A percentile compares a stretch with the other conserved stretches of the same genome.
These are phyloP conservation scores for Muscidifurax raptorellus DNA, from an alignment of 1,140 invertebrate species.

Conservation along the genomic window DNA sequence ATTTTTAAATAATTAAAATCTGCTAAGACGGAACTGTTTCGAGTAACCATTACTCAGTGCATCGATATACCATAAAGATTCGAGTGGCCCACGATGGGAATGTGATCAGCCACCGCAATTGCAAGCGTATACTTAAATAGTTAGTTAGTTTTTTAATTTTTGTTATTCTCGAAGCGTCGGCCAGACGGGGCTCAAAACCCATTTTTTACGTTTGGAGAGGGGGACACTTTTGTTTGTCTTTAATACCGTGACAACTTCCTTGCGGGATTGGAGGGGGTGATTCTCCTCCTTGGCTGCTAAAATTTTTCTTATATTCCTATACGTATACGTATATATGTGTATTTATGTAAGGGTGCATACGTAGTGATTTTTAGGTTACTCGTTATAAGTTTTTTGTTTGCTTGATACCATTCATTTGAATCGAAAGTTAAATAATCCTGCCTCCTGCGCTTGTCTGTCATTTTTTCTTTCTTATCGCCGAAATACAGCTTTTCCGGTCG, in stretches of 20 bases:
- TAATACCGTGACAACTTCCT: constrained; percentile 8
- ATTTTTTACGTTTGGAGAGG: not conserved
- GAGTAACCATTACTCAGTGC: constrained; percentile 34
- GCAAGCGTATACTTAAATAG: constrained; percentile 48
- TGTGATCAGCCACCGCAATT: constrained; percentile 31
- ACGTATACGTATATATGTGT: constrained; percentile 71
- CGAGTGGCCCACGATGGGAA: constrained; percentile 30
- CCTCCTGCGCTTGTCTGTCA: constrained; percentile 30
- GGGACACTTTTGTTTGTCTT: constrained; percentile 18
- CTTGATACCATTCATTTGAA: constrained; percentile 49
- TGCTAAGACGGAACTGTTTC: constrained; percentile 29
- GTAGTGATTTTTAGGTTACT: constrained; percentile 66
- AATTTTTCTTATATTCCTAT: constrained; percentile 65
- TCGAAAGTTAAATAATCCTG: constrained; percentile 46
- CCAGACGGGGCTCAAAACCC: constrained; percentile 30
- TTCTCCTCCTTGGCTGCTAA: constrained; percentile 62
- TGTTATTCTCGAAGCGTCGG: constrained; percentile 27
- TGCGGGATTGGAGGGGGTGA: constrained; percentile 51
- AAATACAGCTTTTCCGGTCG: constrained; percentile 5
- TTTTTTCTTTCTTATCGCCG: constrained; percentile 16
- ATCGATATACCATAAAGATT: constrained; percentile 26
- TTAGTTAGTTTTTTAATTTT: not conserved
- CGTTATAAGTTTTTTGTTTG: constrained; percentile 34
- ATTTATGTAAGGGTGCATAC: constrained; percentile 67
- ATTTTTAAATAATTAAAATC: not conserved